Base-by-base conservation (phyloP, 2,888 invertebrate species). In the Antitype chi region DNA sequence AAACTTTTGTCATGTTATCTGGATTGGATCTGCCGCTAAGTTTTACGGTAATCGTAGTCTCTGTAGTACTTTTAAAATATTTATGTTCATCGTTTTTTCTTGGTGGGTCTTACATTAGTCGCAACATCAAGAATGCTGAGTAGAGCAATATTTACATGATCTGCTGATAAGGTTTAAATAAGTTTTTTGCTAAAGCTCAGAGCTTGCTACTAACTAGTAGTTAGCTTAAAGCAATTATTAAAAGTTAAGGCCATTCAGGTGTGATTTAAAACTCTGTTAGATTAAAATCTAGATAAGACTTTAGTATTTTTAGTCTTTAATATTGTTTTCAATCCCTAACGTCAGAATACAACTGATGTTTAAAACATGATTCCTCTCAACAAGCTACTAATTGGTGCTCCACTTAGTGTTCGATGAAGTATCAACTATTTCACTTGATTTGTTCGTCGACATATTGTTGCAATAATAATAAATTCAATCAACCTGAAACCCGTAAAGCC, bases 1-100 rank as follows among this genome's bases (percentile, higher is more conserved):
- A 93, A 92, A 92, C 93, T 93, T 94, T 94, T 94, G 94, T 94
- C 92, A 90, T 91, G 90, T 90, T 93, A 95, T 95, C 95, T 88
- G 91, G 87, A 93, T 94, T 90, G 92, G 88, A 94, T 95, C 95
- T 91, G 90, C 91, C 89, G 91, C 92, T 92, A 91, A 92, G 92
- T 92, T 95, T 95, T 95, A 95, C 93, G 94, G 92, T 94, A 94
- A 95, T 95, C 91, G 93, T 90, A 89, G 90, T 87, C 89, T 85
- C 86, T 81, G 89, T 83, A 86, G 90, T 88, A 88, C 91, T 90
- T 89, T 89, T 90, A 85, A 88, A 87, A 89, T 92, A 90, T 94
- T 93, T 94, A 94, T 90, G 91, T 82, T 85, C 89, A 92, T 91
- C 89, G 90, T 90, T 89, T 90, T 89, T 82, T 84, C 88, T 89